Base-by-base conservation (phyloP, 2,113 vertebrate species). In the Semicossyphus pulcher region DNA sequence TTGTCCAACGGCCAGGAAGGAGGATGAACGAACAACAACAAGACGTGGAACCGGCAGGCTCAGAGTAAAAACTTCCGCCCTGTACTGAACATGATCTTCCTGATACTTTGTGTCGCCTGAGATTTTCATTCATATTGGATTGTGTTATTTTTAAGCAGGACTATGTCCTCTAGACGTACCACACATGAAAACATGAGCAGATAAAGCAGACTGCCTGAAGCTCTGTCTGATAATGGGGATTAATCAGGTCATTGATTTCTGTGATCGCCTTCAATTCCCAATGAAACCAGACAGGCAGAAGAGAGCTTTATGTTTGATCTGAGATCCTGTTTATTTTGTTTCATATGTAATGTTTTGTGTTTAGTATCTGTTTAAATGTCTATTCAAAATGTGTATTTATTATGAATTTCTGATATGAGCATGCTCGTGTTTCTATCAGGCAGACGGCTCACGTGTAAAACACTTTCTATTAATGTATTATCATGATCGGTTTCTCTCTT, bases 211-310 rank as follows among this genome's bases (percentile, higher is more conserved):
- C 42, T 3, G 37, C 56, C 49, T 42, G 44, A 29, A 23, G 56
- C 47, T 25, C 26, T 7, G 26, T 48, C 42, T 48, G 66, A 51
- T 34, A 4, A 20, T 62, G 7, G 28, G 7, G 29, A 65, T 64
- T 59, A 53, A 78, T 72, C 45, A 23, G 53, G 54, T 66, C 47
- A 45, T 15, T 45, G 45, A 45, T 39, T 29, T 44, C 34, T 64
- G 36, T 51, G 7, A 48, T 15, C 4, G 25, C n/a, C 16, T 31
- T 49, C 1, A 16, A 44, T 4, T 42, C 37, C 32, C 10, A 10
- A 7, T 42, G 37, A 67, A n/a, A 64, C 10, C 31, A 23, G 42
- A 47, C 15, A n/a, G 12, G 16, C 18, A 44, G 41, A 44, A n/a
- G 41, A 9, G 6, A 4, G 16, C 25, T 14, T 54, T 31, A 8